phyloP scores from a whole-genome alignment of 37 sponge, comb jelly and placozoan genomes.

The Eunapius fragilis region DNA sequence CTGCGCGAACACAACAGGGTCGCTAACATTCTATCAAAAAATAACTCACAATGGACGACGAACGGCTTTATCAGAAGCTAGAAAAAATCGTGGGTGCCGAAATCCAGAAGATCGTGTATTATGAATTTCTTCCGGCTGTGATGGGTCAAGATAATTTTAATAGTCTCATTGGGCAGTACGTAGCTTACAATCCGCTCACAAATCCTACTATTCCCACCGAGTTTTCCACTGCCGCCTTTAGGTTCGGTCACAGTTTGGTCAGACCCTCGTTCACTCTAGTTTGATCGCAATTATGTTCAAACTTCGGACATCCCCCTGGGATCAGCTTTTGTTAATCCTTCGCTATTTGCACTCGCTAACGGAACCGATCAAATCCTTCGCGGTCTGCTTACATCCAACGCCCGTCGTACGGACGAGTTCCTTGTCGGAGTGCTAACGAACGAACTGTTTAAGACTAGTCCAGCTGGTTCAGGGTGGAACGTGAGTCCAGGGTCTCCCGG shows the following conservation, averaged over 20 bases:
- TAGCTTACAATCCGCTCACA: slow-evolving; percentile 56
- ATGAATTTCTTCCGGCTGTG: slow-evolving; percentile 67
- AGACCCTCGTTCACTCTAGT: slow-evolving; percentile 63
- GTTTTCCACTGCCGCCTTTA: slow-evolving; percentile 87
- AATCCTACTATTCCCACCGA: slow-evolving; percentile 71
- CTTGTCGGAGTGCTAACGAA: slow-evolving; percentile 34
- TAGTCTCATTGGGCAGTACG: slow-evolving; percentile 42
- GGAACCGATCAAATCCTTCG: slow-evolving; percentile 85
- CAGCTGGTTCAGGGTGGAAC: too few relatives aligned
- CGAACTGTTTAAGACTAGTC: slow-evolving; percentile 26
- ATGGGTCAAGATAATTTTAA: slow-evolving; percentile 29
- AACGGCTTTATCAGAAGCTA: slow-evolving; percentile 57
- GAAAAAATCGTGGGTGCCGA: slow-evolving; percentile 67
- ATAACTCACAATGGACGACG: slow-evolving; percentile 68
- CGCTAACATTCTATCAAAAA: slow-evolving; percentile 26
- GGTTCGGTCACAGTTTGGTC: slow-evolving; percentile 90
- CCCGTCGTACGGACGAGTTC: slow-evolving; percentile 57
- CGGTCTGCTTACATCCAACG: slow-evolving; percentile 60
- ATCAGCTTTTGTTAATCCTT: slow-evolving; percentile 85
- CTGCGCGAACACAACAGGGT: slow-evolving; percentile 82
- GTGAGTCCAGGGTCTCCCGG: not conserved
- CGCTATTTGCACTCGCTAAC: slow-evolving; percentile 74
- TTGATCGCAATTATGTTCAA: slow-evolving; percentile 54
- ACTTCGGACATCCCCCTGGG: slow-evolving; percentile 60
- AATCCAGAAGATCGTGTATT: slow-evolving; percentile 63